Evolutionary conservation across 2,797 vertebrate species (phyloP), one percentile per base, ranked within the genome.

Genomic region (Atherinosoma microstoma): DNA sequence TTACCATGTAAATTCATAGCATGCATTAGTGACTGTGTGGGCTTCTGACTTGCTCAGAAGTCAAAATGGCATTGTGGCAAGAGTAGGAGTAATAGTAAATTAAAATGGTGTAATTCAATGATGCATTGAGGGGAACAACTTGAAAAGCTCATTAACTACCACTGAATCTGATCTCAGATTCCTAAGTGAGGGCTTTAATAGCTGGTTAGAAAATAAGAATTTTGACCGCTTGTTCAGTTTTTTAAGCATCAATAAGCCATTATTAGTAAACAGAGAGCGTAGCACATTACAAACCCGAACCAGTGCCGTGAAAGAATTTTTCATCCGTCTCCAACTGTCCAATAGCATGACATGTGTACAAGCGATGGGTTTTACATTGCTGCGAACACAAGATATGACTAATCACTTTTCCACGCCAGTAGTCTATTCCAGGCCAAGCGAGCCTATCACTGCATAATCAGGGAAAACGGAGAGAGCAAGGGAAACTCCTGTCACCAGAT

Each of bases 381-480:
- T 87, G 85, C 58, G 30, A 85, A 87, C 85, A 84, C 24, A 58
- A 89, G 89, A 92, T 91, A 91, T 87, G 86, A 89, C 88, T 87
- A 92, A 93, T 92, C 90, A 84, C 64, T 74, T 88, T 90, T 89
- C 86, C 66, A 82, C 34, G 83, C 82, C 6, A 61, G 81, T 13
- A 67, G 87, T 81, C 83, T 87, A 85, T 92, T 90, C 83, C 85
- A 38, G 82, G 83, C 86, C 60, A 38, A 79, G 84, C 64, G 71
- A 74, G 79, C 80, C 85, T 92, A 93, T 93, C 92, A n/a, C 79
- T 35, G 73, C 80, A 85, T 84, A 76, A 91, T 93, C 91, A 70
- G 86, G 59, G 47, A 61, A 61, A 53, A 71, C 30, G 27, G 64
- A 63, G 68, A 75, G 76, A 85, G 86, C 54, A 68, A 60, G 82